Base-by-base conservation (phyloP, 2,113 vertebrate species). In the Pycnonotus jocosus region DNA sequence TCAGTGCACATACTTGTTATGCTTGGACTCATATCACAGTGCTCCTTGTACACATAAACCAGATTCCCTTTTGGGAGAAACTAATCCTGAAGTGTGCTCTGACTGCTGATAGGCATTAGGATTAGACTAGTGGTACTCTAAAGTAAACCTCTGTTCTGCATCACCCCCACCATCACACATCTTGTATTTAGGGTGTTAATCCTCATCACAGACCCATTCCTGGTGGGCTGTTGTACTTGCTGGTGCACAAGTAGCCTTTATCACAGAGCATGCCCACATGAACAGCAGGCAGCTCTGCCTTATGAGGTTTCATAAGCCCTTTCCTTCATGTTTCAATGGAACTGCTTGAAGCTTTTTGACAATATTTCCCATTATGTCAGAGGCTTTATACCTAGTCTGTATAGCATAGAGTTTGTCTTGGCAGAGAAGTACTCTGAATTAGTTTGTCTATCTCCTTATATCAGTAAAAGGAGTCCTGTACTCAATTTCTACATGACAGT, bases 181-280 rank as follows among this genome's bases (percentile, higher is more conserved):
- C 35, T 45, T 37, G 7, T 72, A 44, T 30, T 64, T 64, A 54
- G 10, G 4, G 6, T 79, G 24, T 64, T 18, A 27, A 12, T 51
- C 24, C 30, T 79, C 21, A 16, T 81, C 47, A 51, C 44, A 51
- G 58, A 30, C 45, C 15, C 3, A 1, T 69, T 92, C 47, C n/a
- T 62, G 14, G 31, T 23, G 45, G 24, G 13, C 40, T 80, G 7
- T 12, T 6, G 11, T 65, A 15, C 37, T 53, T 69, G 35, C 64
- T 48, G 37, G 7, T 72, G 53, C 51, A 20, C 25, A 5, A 7
- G 2, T 27, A 50, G 51, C 42, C 31, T 40, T 42, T 37, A 10
- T 69, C 35, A 8, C 13, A 17, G 81, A 61, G 18, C 18, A 4
- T 38, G 40, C 6, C 12, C 28, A 6, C 4, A 0, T 3, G 1